Evolutionary conservation across 1,140 invertebrate genomes (phyloP), one percentile per base, ranked within the genome.

Genomic region (Augochlora pura): DNA sequence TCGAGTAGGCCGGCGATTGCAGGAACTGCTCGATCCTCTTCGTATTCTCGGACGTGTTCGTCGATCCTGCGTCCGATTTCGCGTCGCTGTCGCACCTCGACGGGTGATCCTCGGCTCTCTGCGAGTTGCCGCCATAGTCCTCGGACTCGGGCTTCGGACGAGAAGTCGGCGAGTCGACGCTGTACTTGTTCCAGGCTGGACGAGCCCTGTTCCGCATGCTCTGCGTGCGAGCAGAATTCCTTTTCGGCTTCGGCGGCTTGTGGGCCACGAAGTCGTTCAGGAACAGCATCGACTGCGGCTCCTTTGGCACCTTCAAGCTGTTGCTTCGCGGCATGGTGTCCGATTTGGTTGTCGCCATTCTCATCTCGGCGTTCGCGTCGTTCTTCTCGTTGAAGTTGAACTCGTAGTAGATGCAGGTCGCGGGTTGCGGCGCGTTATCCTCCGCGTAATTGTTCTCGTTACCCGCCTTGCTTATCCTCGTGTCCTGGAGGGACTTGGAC

Each of bases 401-500:
- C 65, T 92, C 90, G 70, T 92, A 91, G 52, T 89, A 90, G 12
- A 90, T 77, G 14, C 86, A 88, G 0, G 89, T 88, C 39, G 75
- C 82, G 9, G 86, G 82, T 8, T 80, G 72, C n/a, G 77, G 77
- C 10, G 85, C 88, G 7, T 46, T 46, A 10, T 90, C 86, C 25
- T 89, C 84, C 5, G 82, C 78, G 0, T 70, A 69, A 3, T 27
- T 63, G 14, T 68, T 68, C 16, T 83, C 63, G 39, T 75, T 88
- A 23, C 84, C 89, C 0, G 79, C 77, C 8, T 80, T 82, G 18
- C 80, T 88, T 3, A 92, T 84, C 76, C 91, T 89, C 16, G 93
- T 92, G 57, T 94, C 93, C 65, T 94, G 93, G 12, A 94, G 87
- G 27, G 93, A 94, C 77, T 92, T 92, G 0, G 93, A 94, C 12